Base-by-base conservation (phyloP, 2,113 vertebrate genomes). In the Seriola aureovittata region DNA sequence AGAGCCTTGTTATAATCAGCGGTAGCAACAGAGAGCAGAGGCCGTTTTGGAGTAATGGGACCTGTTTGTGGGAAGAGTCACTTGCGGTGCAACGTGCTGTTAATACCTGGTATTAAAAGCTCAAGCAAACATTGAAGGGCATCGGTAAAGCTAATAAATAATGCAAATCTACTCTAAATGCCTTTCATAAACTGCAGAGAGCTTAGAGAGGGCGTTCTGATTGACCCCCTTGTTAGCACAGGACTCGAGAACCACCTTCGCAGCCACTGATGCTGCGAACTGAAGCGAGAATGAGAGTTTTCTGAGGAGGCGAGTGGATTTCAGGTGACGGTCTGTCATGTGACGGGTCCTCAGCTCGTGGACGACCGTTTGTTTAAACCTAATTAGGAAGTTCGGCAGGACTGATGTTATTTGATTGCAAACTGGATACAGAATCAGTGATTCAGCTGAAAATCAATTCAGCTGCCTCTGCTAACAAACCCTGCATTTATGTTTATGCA, bases 101-200 rank as follows among this genome's bases (percentile, higher is more conserved):
- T 90, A 89, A 90, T 89, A 64, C 84, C 81, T 54, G 88, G 89
- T 85, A 91, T 90, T 90, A 92, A 85, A 76, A 87, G 87, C 87
- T 92, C 85, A 90, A 71, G 82, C 81, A 88, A 87, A 88, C 78
- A 86, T 25, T 71, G 78, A 85, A 88, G 88, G 84, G 82, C 75
- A 75, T 14, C 23, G 69, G 75, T 80, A 86, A 87, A 81, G 81
- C 90, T 88, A 90, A 90, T 90, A 91, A 90, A 91, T 90, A 87
- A 92, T 93, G 91, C 80, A 91, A 90, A 92, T 90, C 85, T 82
- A 84, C 82, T 91, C 68, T 81, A 79, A 88, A 78, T 75, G 69
- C 80, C 58, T 83, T 86, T 88, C 79, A 88, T 89, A 86, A 59
- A 91, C 71, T 86, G 65, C 16, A 71, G 72, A 85, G 89, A 86